Base-by-base conservation (phyloP, 2,888 invertebrate species). In the Dioctria rufipes region DNA sequence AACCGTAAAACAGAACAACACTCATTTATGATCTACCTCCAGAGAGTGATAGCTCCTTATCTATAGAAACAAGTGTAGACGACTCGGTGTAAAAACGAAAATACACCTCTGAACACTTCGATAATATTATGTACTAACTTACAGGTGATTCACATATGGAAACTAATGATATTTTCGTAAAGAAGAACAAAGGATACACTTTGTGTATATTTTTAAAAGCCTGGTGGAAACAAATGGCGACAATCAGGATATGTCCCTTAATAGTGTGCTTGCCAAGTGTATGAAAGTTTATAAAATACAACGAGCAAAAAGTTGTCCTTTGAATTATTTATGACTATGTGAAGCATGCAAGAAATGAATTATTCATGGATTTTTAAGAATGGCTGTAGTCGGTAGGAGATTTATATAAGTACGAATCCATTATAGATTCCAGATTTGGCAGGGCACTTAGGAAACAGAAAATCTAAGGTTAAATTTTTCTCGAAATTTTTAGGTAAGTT, bases 241-340 rank as follows among this genome's bases (percentile, higher is more conserved):
- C 69, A 51, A 69, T 37, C 54, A 49, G 51, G 51, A 25, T 39
- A 51, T 51, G 37, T 69, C 51, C 3, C 51, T 5, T 46, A 69
- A 49, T 69, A 51, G 69, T 39, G 25, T 25, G 69, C 69, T 46
- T 67, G 46, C 51, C 1, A 51, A 37, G 54, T 51, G 54, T 39
- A 39, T 51, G 40, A 69, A 69, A 69, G 60, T 73, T 73, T 54
- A 25, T 73, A 73, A 54, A 73, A 73, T 73, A 58, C 73, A 73
- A 40, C 42, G 60, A 42, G 58, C 11, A 54, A 39, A 54, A 8
- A 73, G 25, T 39, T 60, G 39, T 60, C 58, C 73, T 60, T 60
- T 73, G 73, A 73, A 73, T 73, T 43, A 73, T 73, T 73, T 73
- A 73, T 73, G 73, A 73, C 13, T 8, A 39, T 73, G 51, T 73